Base-by-base conservation (phyloP, 2,113 vertebrate species). In the Stomatorhinus ivindoensis region DNA sequence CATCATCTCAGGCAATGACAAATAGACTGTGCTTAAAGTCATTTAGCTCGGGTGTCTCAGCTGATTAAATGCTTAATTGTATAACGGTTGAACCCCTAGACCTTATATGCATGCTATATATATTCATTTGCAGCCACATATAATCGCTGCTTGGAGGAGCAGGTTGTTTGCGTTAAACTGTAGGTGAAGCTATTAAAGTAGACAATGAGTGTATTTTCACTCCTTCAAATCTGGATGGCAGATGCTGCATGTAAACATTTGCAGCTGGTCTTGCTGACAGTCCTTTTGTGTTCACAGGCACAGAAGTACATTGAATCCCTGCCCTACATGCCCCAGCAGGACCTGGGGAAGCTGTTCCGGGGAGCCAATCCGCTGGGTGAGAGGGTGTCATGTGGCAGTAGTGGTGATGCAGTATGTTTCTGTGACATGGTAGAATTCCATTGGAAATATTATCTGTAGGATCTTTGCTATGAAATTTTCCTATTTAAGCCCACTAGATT, bases 291-390 rank as follows among this genome's bases (percentile, higher is more conserved):
- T 91, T 91, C 89, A 80, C 94, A 99, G 98, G 98, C 98, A 58
- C 97, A 98, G 95, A 99, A 98, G 84, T 99, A 99, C 92, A 98
- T 99, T 89, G 97, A 99, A 94, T 99, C 98, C 88, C 96, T 99
- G 93, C 97, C 98, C 84, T 97, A 97, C 92, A 98, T 99, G 98
- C 98, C 98, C 61, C 97, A 97, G 92, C 98, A 98, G 94, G 98
- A 99, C 94, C 95, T 99, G 93, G 97, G 97, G 91, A 97, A 97
- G 93, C 95, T 99, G 90, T 99, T 99, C 91, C 96, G 93, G 61
- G 98, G 97, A 92, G 98, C 98, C 88, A 99, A 98, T 93, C 98
- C 98, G 55, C 92, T 97, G 90, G 98, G 98, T 99, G 94, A 96
- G 97, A 87, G 47, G 21, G 47, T n/a, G 65, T 87, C 46, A 87